phyloP scores from a whole-genome alignment of 2,797 vertebrate genomes.

The Propithecus perrieri region DNA sequence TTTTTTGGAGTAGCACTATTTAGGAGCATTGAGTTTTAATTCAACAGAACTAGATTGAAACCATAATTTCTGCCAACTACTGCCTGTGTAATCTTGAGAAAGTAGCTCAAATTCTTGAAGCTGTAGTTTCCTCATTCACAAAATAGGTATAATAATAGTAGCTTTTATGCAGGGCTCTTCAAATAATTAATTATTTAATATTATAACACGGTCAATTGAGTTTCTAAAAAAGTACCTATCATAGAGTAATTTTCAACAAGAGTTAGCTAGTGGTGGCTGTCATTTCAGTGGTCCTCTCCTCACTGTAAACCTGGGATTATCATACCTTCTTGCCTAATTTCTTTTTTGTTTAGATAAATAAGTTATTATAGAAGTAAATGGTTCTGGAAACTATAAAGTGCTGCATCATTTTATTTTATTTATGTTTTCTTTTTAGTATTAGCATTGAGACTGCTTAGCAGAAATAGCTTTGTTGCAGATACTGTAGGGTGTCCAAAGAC shows the following conservation, averaged over 20 bases:
- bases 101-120: not conserved
- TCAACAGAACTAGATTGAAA: not conserved
- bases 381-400: not conserved
- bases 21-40: not conserved
- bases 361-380: not conserved
- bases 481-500: not conserved
- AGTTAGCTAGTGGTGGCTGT: not conserved
- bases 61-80: not conserved
- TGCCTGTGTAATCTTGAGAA: slow-evolving; percentile 21
- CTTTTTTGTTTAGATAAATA: slow-evolving; percentile 6
- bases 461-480: not conserved
- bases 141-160: not conserved
- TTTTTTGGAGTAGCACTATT: not conserved
- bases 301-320: not conserved
- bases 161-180: not conserved
- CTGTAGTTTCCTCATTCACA: not conserved
- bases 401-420: not conserved
- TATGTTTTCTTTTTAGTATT: not conserved
- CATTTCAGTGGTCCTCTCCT: not conserved
- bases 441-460: not conserved
- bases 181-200: slow-evolving; percentile 20
- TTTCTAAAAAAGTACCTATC: not conserved
- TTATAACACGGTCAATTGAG: not conserved
- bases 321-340: not conserved
- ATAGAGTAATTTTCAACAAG: not conserved